Conservation (phyloP, 2,113 vertebrate genomes). For the Siniperca chuatsi region DNA sequence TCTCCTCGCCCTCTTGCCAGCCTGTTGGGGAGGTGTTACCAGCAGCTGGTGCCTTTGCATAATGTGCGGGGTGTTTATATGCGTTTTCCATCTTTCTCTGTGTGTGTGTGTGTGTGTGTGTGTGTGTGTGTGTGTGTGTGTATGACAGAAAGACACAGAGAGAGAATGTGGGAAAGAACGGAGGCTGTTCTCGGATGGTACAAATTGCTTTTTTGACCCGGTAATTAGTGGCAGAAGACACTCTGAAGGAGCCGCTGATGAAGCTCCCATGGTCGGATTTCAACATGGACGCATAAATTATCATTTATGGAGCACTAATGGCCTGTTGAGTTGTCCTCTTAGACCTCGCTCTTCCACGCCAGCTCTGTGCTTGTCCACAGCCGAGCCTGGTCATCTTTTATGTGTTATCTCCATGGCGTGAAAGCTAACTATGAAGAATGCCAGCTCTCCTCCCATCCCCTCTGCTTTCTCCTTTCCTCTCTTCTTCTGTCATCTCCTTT, state of each 20-base stretch:
- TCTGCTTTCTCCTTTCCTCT: conserved; percentile 9
- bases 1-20: conserved; percentile 77
- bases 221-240: conserved; percentile 85
- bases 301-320: conserved; percentile 84
- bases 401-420: conserved; percentile 22
- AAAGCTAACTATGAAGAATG: conserved; percentile 45
- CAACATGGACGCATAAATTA: conserved; percentile 83
- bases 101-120: conserved; percentile 31
- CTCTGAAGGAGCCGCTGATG: conserved; percentile 79
- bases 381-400: conserved; percentile 60
- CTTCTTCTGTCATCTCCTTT: neutral
- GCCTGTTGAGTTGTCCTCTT: conserved; percentile 75
- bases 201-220: conserved; percentile 89
- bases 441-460: conserved; percentile 45
- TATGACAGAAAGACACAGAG: neutral
- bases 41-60: conserved; percentile 88
- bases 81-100: conserved; percentile 58
- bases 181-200: conserved; percentile 81
- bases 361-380: conserved; percentile 34
- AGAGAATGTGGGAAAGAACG: conserved; percentile 61
- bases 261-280: conserved; percentile 80
- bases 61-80: conserved; percentile 83
- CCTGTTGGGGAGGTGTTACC: conserved; percentile 84
- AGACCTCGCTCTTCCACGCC: conserved; percentile 62
- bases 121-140: conserved; percentile 23